Conservation (phyloP, 1,140 invertebrate genomes). For the Zelostemma sp. region DNA sequence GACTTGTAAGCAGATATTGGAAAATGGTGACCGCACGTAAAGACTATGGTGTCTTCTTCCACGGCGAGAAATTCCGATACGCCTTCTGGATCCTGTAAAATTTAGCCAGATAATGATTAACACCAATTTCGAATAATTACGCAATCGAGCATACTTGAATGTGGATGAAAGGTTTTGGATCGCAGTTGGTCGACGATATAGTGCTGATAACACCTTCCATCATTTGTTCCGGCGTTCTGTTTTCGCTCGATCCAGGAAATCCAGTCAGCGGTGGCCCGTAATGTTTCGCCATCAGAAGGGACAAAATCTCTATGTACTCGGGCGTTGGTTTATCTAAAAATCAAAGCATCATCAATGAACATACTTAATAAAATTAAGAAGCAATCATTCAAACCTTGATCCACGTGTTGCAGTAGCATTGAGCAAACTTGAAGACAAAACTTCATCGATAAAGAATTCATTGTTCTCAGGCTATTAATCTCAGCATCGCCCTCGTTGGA, state of each 20-base stretch:
- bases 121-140: too few species aligned
- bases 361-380: too few species aligned
- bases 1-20: slow-evolving; percentile 59
- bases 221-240: slow-evolving; percentile 64
- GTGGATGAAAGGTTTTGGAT: slow-evolving; percentile 65
- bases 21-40: slow-evolving; percentile 68
- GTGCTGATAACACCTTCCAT: slow-evolving; percentile 66
- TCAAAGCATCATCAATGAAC: slow-evolving; percentile 9
- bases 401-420: slow-evolving; percentile 61
- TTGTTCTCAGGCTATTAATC: slow-evolving; percentile 37
- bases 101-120: too few species aligned
- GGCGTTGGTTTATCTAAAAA: slow-evolving; percentile 58
- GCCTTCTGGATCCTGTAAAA: slow-evolving; percentile 56
- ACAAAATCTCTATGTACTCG: slow-evolving; percentile 67
- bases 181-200: slow-evolving; percentile 56
- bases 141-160: too few species aligned
- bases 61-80: slow-evolving; percentile 58
- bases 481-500: slow-evolving; percentile 47
- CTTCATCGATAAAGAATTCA: slow-evolving; percentile 61
- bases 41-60: slow-evolving; percentile 64
- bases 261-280: slow-evolving; percentile 63
- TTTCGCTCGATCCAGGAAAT: slow-evolving; percentile 58
- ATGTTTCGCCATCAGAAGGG: slow-evolving; percentile 60
- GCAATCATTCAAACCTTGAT: slow-evolving; percentile 58
- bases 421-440: slow-evolving; percentile 66